A percentile compares a stretch with the other conserved stretches of the same genome.
These are phyloP conservation scores for Elegia similella DNA, from an alignment of 2,888 invertebrate genomes.

Conservation along the genomic window DNA sequence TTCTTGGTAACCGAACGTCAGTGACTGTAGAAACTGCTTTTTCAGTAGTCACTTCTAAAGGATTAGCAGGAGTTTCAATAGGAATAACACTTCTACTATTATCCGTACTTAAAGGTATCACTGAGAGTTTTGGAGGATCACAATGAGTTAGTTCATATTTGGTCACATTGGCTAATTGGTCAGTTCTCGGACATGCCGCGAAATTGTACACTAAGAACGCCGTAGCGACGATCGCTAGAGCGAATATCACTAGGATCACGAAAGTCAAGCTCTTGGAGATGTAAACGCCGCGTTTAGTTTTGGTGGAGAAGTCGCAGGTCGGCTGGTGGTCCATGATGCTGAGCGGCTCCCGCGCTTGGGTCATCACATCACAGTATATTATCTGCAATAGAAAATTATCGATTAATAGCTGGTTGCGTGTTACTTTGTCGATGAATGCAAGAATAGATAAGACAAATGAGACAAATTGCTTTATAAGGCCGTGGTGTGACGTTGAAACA, in stretches of 20 bases:
- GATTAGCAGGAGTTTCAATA: constrained; percentile 52
- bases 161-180: constrained; percentile 68
- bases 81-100: constrained; percentile 58
- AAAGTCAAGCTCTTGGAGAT: constrained; percentile 84
- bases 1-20: constrained; percentile 86
- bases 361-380: constrained; percentile 76
- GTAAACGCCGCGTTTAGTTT: constrained; percentile 82
- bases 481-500: no score
- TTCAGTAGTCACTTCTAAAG: constrained; percentile 32
- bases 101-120: constrained; percentile 66
- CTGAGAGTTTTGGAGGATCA: constrained; percentile 65
- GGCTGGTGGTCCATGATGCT: constrained; percentile 84
- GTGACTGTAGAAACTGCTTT: constrained; percentile 36
- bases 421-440: constrained; percentile 1
- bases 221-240: constrained; percentile 85
- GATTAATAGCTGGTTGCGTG: constrained; percentile 7
- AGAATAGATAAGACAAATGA: constrained; percentile 9
- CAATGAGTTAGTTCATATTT: constrained; percentile 69
- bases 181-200: constrained; percentile 83
- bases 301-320: constrained; percentile 84
- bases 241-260: constrained; percentile 83
- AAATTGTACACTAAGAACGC: constrained; percentile 90
- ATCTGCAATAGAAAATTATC: constrained; percentile 45
- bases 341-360: constrained; percentile 71
- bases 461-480: constrained; percentile 6